These are phyloP conservation scores for Rhadinocentrus ornatus DNA, from an alignment of 2,797 vertebrate genomes.

Conservation along the genomic window DNA sequence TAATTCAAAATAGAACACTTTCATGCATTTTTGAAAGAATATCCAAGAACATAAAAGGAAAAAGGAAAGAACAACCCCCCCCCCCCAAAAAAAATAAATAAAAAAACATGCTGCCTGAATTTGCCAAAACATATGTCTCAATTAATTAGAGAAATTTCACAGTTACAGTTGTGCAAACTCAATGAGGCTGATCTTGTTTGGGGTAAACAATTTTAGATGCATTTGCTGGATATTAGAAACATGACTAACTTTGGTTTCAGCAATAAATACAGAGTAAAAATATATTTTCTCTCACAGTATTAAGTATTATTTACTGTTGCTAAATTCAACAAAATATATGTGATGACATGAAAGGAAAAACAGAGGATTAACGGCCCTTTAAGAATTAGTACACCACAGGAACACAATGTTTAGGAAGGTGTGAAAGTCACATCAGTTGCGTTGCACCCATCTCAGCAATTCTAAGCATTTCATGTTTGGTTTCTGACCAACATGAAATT, in stretches of 20 bases:
- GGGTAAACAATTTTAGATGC: not conserved
- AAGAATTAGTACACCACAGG: not conserved
- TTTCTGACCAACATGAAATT: slow-evolving; percentile 3
- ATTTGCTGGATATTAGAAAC: not conserved
- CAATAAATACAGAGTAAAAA: not conserved
- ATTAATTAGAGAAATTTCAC: not conserved
- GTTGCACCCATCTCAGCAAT: slow-evolving; percentile 31
- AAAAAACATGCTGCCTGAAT: not conserved
- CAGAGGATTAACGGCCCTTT: not conserved
- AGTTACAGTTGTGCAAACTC: not conserved
- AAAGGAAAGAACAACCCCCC: not conserved
- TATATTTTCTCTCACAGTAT: not conserved
- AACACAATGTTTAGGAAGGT: not conserved
- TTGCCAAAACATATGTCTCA: not conserved
- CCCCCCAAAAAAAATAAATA: too few species aligned
- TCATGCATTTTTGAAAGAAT: not conserved
- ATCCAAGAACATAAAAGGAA: not conserved
- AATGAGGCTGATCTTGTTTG: not conserved
- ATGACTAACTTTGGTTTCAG: too few species aligned
- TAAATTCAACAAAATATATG: not conserved
- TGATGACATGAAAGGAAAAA: not conserved
- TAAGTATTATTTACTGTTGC: not conserved
- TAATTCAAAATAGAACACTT: not conserved
- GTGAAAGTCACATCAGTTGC: not conserved
- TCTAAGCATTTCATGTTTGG: slow-evolving; percentile 18